These are phyloP conservation scores for Limosa lapponica DNA, from an alignment of 2,797 vertebrate genomes.

Conservation along the genomic window DNA sequence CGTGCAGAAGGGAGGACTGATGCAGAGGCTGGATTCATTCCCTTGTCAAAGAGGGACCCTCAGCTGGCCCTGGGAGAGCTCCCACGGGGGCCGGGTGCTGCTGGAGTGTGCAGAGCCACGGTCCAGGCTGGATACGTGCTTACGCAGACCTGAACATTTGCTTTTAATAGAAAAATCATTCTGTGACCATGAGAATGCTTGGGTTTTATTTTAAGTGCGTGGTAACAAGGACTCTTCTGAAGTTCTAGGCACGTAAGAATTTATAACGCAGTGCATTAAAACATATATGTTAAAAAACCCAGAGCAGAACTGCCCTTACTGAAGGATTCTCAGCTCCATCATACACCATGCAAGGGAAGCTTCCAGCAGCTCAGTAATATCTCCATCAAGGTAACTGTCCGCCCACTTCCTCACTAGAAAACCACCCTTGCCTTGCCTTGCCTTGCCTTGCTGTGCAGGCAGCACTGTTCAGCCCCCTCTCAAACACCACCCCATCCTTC, in stretches of 20 bases:
- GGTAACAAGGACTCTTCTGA: not conserved
- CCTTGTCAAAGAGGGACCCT: not conserved
- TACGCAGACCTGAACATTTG: not conserved
- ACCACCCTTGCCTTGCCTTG: not conserved
- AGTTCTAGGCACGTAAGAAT: not conserved
- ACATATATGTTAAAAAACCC: not conserved
- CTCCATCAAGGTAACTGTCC: not conserved
- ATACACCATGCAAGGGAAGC: not conserved
- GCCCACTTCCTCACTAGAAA: not conserved
- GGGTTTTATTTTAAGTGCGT: not conserved
- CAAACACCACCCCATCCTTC: not conserved
- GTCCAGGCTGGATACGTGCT: accelerated
- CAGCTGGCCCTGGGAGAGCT: not conserved
- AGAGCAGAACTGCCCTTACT: not conserved
- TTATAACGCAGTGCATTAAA: not conserved
- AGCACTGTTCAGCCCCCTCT: not conserved
- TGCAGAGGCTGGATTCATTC: not conserved
- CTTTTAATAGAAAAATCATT: not conserved
- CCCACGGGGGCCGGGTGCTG: not conserved
- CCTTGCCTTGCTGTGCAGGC: not conserved
- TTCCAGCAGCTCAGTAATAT: not conserved
- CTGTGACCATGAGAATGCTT: not conserved
- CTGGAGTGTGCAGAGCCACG: accelerated
- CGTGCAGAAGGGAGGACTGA: not conserved
- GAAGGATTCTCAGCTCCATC: not conserved